Evolutionary conservation across 2,888 invertebrate genomes (phyloP).

Genomic region (Cephus spinipes): DNA sequence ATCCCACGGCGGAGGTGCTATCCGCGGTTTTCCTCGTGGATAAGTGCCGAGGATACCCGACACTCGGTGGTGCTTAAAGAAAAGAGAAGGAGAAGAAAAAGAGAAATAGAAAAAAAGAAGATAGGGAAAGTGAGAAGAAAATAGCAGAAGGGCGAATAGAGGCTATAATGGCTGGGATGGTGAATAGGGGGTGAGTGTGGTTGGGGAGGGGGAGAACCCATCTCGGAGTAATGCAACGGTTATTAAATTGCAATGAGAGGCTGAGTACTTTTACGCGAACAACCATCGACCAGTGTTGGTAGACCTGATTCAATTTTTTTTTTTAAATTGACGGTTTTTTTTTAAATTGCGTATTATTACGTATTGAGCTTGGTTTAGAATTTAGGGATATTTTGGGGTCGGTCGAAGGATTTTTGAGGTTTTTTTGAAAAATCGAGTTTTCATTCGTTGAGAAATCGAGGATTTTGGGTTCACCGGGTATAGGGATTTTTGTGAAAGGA

Average conservation of each 20-base stretch:
- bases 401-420: too few species aligned
- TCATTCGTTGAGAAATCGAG: neutral
- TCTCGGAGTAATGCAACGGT: constrained; percentile 26
- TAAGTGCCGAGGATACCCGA: constrained; percentile 29
- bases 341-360: neutral
- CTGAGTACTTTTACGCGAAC: neutral
- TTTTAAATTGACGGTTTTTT: neutral
- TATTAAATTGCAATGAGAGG: constrained; percentile 40
- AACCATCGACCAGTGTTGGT: neutral
- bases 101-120: neutral
- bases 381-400: too few species aligned
- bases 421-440: too few species aligned
- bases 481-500: neutral
- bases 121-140: neutral
- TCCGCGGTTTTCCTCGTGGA: constrained; percentile 45
- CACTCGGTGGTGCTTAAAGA: neutral
- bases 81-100: neutral
- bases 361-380: too few species aligned
- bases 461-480: neutral
- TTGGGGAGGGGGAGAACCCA: constrained; percentile 3
- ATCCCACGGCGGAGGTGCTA: constrained; percentile 41
- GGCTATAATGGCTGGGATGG: neutral
- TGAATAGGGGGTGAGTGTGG: neutral
- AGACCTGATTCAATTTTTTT: neutral
- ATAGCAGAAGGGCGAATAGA: neutral